phyloP scores from a whole-genome alignment of 2,888 invertebrate genomes.

The Trypoxylon attenuatum region DNA sequence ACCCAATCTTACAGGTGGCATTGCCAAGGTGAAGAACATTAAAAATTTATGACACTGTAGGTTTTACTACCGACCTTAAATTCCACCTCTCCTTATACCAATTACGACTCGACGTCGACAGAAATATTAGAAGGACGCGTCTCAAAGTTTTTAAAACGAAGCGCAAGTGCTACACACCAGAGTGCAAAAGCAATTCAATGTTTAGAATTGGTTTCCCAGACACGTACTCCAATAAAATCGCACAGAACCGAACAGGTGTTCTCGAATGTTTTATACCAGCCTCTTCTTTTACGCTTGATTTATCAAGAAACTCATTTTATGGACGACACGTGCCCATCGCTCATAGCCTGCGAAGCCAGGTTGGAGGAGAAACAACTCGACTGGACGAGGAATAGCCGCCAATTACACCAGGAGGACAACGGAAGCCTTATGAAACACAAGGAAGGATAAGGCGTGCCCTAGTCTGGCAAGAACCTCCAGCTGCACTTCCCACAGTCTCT shows the following conservation, averaged over 20 bases:
- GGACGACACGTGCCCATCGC: conserved; percentile 24
- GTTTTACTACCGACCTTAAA: too few relatives aligned
- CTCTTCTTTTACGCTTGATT: conserved; percentile 32
- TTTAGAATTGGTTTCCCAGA: background rate
- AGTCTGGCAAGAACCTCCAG: background rate
- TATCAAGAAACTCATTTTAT: conserved; percentile 38
- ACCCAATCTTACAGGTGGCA: too few relatives aligned
- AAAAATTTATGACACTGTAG: background rate
- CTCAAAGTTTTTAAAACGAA: background rate
- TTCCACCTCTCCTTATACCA: too few relatives aligned
- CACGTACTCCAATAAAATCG: background rate
- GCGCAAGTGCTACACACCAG: background rate
- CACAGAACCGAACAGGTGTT: background rate
- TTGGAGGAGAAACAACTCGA: conserved; percentile 19
- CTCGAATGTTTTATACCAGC: conserved; percentile 8
- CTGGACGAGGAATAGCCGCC: background rate
- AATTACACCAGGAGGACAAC: conserved; percentile 29
- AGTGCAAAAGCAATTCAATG: background rate
- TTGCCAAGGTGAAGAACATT: background rate
- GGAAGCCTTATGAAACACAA: conserved; percentile 26
- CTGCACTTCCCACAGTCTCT: background rate
- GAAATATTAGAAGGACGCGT: background rate
- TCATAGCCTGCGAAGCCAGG: conserved; percentile 1
- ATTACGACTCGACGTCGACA: background rate
- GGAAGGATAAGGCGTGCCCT: conserved; percentile 9